Conservation (phyloP, 1,140 invertebrate species). For the Macrotrachela quadricornifera region DNA sequence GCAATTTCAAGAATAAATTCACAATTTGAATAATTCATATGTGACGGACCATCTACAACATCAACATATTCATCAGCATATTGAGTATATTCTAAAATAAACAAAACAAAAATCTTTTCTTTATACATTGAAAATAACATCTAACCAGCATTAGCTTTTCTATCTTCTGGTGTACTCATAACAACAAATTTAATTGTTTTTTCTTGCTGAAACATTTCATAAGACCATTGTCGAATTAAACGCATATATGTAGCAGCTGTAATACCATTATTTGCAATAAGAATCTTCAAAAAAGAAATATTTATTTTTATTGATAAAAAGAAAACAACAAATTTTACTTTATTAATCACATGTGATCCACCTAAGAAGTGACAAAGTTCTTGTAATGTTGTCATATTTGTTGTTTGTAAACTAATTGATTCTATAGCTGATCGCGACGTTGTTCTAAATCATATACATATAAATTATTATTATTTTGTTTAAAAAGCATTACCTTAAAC, state of each 20-base stretch:
- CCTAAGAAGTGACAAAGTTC: too few relatives aligned
- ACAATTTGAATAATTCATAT: slow-evolving; percentile 99
- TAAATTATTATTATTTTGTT: too few relatives aligned
- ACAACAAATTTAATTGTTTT: slow-evolving; percentile 84
- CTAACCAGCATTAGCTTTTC: slow-evolving; percentile 52
- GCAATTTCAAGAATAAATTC: slow-evolving; percentile 93
- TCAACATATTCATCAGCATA: slow-evolving; percentile 96
- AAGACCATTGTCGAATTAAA: slow-evolving; percentile 84
- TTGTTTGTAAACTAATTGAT: too few relatives aligned
- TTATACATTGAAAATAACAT: slow-evolving; percentile 5
- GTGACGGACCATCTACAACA: slow-evolving; percentile 88
- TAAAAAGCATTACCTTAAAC: too few relatives aligned
- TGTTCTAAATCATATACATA: too few relatives aligned
- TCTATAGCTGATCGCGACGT: too few relatives aligned
- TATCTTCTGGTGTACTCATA: slow-evolving; percentile 90
- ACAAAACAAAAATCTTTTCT: slow-evolving; percentile 5
- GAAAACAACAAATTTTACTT: too few relatives aligned
- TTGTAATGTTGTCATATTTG: too few relatives aligned
- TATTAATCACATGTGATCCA: too few relatives aligned
- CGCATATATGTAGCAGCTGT: slow-evolving; percentile 98
- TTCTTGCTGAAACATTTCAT: slow-evolving; percentile 97
- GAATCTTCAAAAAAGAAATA: slow-evolving; percentile 20
- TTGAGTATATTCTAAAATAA: slow-evolving; percentile 76
- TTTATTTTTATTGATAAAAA: too few relatives aligned
- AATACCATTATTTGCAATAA: slow-evolving; percentile 98